Evolutionary conservation across 1,140 invertebrate species (phyloP), one percentile per base, ranked within the genome.

Genomic region (Zaprionus camerounensis): DNA sequence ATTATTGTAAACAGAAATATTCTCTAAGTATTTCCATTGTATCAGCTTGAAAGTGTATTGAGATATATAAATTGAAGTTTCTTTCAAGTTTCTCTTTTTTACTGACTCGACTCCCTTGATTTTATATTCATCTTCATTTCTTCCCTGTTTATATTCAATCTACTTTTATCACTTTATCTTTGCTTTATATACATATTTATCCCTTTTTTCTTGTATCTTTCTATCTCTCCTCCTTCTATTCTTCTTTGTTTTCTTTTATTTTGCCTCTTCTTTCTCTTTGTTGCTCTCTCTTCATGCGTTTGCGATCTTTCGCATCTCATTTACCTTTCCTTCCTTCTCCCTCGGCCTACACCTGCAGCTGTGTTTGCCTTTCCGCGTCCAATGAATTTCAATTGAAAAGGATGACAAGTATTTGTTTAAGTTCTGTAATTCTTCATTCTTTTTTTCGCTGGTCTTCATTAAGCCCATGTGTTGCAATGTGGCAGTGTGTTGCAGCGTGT

Each of bases 381-480:
- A 22, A 51, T 51, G 46, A 56, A n/a, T 31, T 56, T 24, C 41
- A 44, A 44, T 57, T 41, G 9, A 11, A 65, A 22, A 28, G 31
- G 62, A 57, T 57, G 64, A 12, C 11, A 66, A 31, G 51, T 66
- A 44, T 66, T 66, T 66, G 53, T 44, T 66, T 31, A 53, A 56
- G 53, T 56, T 24, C 24, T 41, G 55, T 59, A n/a, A 22, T 56
- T 5, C 36, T 51, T 67, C 13, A 64, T 64, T 46, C 46, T 51
- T 51, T 51, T 49, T 51, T 51, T 49, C 17, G 44, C 22, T 22
- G 68, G 2, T 70, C 28, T 46, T 24, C 55, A 46, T 68, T 53
- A 56, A 15, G 55, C 49, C 22, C 28, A 62, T 70, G 58, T 56
- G 58, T 72, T 85, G 63, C 66, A 51, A 34, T 66, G 56, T 63